Evolutionary conservation across 2,797 vertebrate genomes (phyloP).

Genomic region (Okamejei kenojei): DNA sequence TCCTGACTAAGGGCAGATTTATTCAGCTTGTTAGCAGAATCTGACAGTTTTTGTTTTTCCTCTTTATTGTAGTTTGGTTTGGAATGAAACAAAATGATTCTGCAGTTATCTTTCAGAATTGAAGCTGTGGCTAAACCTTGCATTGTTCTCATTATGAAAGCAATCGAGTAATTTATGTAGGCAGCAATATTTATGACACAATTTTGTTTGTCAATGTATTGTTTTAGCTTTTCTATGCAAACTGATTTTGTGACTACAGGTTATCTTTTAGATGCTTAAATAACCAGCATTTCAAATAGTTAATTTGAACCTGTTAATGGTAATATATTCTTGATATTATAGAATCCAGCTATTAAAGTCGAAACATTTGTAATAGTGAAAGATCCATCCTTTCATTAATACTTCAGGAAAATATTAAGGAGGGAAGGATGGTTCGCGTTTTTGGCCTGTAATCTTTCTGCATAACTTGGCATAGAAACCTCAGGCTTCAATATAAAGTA

Average conservation of each 20-base stretch:
- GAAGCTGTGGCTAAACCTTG: not conserved
- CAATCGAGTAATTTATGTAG: not conserved
- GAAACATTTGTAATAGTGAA: not conserved
- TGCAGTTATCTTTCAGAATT: constrained; percentile 31
- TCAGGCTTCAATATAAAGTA: not conserved
- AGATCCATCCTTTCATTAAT: not conserved
- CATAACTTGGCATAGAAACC: not conserved
- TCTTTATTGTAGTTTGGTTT: not conserved
- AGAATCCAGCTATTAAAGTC: not conserved
- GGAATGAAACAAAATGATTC: not conserved
- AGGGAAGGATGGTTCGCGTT: not conserved
- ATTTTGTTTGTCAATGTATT: not conserved
- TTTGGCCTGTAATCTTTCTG: not conserved
- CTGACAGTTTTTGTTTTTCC: not conserved
- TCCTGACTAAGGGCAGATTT: not conserved
- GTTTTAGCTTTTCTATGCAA: not conserved
- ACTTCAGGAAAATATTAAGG: not conserved
- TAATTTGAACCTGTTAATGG: not conserved
- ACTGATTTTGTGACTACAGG: no score
- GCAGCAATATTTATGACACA: not conserved
- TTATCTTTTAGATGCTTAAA: not conserved
- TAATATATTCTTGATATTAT: not conserved
- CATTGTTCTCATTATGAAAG: not conserved
- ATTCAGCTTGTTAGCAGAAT: not conserved
- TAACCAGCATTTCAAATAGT: not conserved